phyloP scores from a whole-genome alignment of 2,797 vertebrate species.

The Rhodeus uyekii region DNA sequence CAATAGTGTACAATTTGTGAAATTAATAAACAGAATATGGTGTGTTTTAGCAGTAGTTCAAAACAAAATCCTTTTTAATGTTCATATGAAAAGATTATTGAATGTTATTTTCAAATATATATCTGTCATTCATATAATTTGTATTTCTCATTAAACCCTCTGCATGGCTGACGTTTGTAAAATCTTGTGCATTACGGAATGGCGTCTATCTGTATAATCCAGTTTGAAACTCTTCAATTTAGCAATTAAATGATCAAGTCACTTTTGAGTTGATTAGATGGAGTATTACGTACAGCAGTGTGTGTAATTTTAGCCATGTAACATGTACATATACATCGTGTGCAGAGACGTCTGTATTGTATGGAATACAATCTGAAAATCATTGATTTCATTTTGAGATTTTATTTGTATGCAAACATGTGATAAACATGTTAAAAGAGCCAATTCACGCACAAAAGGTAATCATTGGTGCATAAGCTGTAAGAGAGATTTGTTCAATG shows the following conservation, averaged over 20 bases:
- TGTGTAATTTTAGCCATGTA: neutral
- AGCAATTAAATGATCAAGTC: slow-evolving; percentile 36
- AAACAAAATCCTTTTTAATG: neutral
- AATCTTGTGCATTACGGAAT: slow-evolving; percentile 1
- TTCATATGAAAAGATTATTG: neutral
- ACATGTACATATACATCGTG: neutral
- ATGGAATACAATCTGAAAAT: neutral
- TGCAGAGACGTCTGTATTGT: neutral
- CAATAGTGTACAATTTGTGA: too few species aligned
- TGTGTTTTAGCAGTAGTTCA: neutral
- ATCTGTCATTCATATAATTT: neutral
- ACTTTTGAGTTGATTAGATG: slow-evolving; percentile 17
- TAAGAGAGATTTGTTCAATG: neutral
- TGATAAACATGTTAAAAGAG: neutral
- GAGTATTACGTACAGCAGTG: neutral
- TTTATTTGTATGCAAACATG: neutral
- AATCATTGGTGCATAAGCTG: neutral
- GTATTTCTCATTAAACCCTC: neutral
- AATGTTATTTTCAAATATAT: neutral
- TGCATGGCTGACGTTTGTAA: neutral
- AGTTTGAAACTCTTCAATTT: slow-evolving; percentile 10
- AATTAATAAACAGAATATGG: neutral
- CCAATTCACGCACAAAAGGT: neutral
- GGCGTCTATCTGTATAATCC: slow-evolving; percentile 16
- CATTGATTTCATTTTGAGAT: neutral